A percentile compares a stretch with the other conserved stretches of the same genome.
These are phyloP conservation scores for Willisornis vidua DNA, from an alignment of 2,113 vertebrate genomes.

Conservation along the genomic window DNA sequence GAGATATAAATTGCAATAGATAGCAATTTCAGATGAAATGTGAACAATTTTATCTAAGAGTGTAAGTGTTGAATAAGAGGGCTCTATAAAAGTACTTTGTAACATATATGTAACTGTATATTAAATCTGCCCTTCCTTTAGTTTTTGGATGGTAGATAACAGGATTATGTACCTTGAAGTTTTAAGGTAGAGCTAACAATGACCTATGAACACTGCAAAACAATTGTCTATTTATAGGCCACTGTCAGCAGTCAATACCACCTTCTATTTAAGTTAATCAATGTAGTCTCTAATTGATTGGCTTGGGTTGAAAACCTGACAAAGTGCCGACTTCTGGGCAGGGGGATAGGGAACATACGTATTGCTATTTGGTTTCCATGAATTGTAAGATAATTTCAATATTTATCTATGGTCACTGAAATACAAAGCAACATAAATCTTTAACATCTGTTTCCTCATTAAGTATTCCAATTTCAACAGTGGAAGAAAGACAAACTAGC, in stretches of 20 bases:
- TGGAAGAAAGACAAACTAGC: background rate
- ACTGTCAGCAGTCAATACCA: slow-evolving; percentile 65
- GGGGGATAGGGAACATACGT: slow-evolving; percentile 21
- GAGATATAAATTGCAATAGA: background rate
- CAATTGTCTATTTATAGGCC: slow-evolving; percentile 67
- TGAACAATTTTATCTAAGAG: background rate
- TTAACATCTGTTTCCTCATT: background rate
- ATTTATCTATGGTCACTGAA: slow-evolving; percentile 46
- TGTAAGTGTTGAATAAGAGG: background rate
- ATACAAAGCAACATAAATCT: slow-evolving; percentile 12
- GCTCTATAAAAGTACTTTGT: background rate
- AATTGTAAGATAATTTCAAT: slow-evolving; percentile 20
- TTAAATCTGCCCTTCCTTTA: background rate
- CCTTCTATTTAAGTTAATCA: slow-evolving; percentile 76
- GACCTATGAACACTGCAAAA: slow-evolving; percentile 56
- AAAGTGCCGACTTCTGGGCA: slow-evolving; percentile 39
- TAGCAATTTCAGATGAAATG: background rate
- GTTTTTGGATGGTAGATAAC: slow-evolving; percentile 19
- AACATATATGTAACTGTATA: background rate
- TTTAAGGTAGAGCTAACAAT: slow-evolving; percentile 65
- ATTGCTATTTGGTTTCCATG: slow-evolving; percentile 51
- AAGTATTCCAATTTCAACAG: background rate
- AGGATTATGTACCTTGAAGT: slow-evolving; percentile 38
- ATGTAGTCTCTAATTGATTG: slow-evolving; percentile 73
- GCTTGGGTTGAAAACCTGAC: slow-evolving; percentile 62